Percentiles rank a stretch among this genome's conserved stretches.
Conservation (phyloP, 2,113 vertebrate species). For the Canis aureus region DNA sequence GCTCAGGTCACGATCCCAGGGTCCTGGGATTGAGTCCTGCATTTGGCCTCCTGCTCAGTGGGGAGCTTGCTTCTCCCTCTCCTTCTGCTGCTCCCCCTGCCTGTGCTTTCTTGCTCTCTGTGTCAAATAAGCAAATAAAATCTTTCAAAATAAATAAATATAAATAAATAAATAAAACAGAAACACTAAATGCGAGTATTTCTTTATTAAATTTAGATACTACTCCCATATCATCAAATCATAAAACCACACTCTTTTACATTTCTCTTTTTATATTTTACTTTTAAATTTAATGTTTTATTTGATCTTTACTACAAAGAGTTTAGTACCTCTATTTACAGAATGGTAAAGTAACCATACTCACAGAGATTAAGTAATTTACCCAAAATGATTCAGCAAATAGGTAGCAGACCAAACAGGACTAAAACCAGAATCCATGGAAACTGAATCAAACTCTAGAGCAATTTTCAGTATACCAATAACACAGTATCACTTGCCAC, state of each 20-base stretch:
- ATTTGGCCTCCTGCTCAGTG: no score
- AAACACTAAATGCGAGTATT: not conserved
- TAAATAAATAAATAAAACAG: no score
- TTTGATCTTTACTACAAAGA: not conserved
- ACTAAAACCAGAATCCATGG: not conserved
- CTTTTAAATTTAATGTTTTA: not conserved
- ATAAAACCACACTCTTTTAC: not conserved
- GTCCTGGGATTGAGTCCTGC: no score
- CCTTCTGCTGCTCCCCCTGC: no score
- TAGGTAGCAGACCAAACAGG: not conserved
- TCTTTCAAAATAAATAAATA: no score
- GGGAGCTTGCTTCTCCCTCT: no score
- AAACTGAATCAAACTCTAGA: not conserved
- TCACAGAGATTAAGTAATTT: not conserved
- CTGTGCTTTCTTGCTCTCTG: no score
- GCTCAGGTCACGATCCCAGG: no score
- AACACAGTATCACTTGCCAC: not conserved
- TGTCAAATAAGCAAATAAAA: no score
- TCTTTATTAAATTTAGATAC: not conserved
- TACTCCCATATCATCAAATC: not conserved
- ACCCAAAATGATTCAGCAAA: not conserved
- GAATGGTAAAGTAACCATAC: not conserved
- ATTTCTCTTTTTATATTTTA: not conserved
- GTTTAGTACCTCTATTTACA: not conserved
- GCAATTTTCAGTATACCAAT: not conserved